Conservation (phyloP, 2,888 invertebrate species). For the Boloria selene region DNA sequence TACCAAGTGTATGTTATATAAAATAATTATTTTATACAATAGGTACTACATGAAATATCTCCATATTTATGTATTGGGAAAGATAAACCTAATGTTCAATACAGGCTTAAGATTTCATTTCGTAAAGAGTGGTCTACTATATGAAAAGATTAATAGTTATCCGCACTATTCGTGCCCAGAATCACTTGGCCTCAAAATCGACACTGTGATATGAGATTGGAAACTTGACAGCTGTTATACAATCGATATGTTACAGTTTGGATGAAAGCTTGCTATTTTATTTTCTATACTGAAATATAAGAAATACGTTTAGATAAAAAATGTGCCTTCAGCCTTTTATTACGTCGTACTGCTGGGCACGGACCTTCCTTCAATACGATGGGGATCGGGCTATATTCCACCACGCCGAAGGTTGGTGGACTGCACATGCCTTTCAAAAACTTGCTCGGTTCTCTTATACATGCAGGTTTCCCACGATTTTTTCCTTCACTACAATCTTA, state of each 20-base stretch:
- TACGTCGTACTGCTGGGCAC: too few species aligned
- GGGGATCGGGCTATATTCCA: too few species aligned
- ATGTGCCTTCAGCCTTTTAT: too few species aligned
- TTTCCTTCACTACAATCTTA: too few species aligned
- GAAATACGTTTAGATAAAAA: not conserved
- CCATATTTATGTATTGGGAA: conserved; percentile 11
- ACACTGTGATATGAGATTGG: conserved; percentile 19
- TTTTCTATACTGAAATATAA: not conserved
- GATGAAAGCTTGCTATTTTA: not conserved
- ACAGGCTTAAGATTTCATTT: conserved; percentile 25
- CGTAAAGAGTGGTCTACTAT: conserved; percentile 28
- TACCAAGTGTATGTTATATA: too few species aligned
- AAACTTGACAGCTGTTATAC: conserved; percentile 19
- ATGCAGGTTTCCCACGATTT: too few species aligned
- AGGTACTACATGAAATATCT: not conserved
- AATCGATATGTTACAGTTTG: not conserved
- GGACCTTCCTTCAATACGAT: too few species aligned
- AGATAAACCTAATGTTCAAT: conserved; percentile 13
- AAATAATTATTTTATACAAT: not conserved
- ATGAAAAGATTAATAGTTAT: conserved; percentile 36
- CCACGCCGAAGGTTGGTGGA: too few species aligned
- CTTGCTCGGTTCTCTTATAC: too few species aligned
- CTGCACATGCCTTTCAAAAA: too few species aligned
- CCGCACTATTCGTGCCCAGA: conserved; percentile 23
- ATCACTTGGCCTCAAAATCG: conserved; percentile 21